phyloP scores from a whole-genome alignment of 2,797 vertebrate species.

The Cynopterus sphinx region DNA sequence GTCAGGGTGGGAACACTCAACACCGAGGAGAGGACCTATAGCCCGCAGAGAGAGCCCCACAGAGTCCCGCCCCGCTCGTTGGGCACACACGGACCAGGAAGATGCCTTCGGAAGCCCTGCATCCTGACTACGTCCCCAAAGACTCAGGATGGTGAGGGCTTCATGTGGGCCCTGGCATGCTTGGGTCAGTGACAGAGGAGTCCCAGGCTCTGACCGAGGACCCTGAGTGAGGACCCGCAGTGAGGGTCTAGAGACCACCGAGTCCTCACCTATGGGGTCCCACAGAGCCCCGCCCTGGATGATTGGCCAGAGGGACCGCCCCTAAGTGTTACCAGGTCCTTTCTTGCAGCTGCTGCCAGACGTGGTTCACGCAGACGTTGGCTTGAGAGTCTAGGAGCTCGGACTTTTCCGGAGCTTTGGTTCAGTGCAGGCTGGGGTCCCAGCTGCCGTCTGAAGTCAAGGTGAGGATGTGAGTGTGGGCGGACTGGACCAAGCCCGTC shows the following conservation, averaged over 20 bases:
- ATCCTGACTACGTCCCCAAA: no score
- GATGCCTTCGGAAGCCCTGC: no score
- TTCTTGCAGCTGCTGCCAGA: no score
- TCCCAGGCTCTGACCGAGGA: background rate
- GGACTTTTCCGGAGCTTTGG: background rate
- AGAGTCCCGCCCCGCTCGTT: no score
- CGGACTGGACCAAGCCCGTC: background rate
- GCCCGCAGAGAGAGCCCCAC: no score
- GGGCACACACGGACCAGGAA: no score
- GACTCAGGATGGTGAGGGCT: background rate
- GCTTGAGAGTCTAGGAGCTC: background rate
- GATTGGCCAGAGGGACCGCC: no score
- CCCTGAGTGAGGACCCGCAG: no score
- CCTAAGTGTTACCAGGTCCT: no score
- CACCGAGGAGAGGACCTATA: no score
- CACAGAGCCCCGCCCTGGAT: no score
- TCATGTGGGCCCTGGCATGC: background rate
- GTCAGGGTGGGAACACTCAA: background rate
- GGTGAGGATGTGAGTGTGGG: background rate
- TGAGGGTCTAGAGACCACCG: background rate
- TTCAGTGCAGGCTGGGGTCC: background rate
- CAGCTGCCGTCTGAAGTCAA: background rate
- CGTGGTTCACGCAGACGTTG: background rate
- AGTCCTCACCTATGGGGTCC: background rate
- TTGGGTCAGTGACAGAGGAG: no score